Conservation (phyloP, 2,797 vertebrate genomes). For the Cichlasoma orientale region DNA sequence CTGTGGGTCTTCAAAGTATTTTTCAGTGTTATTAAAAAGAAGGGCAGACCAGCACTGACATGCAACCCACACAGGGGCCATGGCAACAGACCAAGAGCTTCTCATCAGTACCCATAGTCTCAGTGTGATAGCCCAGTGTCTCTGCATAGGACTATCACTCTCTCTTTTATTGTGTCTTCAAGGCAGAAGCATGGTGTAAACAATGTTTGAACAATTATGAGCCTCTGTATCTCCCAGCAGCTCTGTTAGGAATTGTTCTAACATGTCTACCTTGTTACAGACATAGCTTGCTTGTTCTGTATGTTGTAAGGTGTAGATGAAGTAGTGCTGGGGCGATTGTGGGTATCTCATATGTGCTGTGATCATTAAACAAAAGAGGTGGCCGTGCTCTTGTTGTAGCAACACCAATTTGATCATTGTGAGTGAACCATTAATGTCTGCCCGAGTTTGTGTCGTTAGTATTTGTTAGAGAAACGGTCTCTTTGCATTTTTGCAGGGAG, state of each 20-base stretch:
- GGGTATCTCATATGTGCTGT: constrained; percentile 20
- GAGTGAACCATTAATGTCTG: constrained; percentile 12
- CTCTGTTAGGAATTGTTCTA: constrained; percentile 51
- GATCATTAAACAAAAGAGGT: constrained; percentile 48
- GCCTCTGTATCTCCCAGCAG: constrained; percentile 57
- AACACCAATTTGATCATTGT: constrained; percentile 44
- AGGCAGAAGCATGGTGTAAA: constrained; percentile 69
- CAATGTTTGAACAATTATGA: constrained; percentile 71
- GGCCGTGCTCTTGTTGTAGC: constrained; percentile 14
- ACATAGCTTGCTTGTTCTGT: constrained; percentile 43
- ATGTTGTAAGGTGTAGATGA: constrained; percentile 42
- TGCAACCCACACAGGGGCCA: constrained; percentile 67
- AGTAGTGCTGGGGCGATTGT: not conserved
- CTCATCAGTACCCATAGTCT: constrained; percentile 68
- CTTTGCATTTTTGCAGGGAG: constrained; percentile 29
- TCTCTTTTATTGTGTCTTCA: constrained; percentile 72
- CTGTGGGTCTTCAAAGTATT: constrained; percentile 58
- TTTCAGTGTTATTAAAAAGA: constrained; percentile 69
- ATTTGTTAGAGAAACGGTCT: constrained; percentile 34
- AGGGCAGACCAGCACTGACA: constrained; percentile 61
- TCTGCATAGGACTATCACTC: constrained; percentile 62
- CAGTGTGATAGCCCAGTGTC: constrained; percentile 56
- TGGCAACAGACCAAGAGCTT: constrained; percentile 70
- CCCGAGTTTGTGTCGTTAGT: constrained; percentile 11
- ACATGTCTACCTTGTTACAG: constrained; percentile 53